Evolutionary conservation across 2,797 vertebrate genomes (phyloP).

Genomic region (Rhinichthys osculus): DNA sequence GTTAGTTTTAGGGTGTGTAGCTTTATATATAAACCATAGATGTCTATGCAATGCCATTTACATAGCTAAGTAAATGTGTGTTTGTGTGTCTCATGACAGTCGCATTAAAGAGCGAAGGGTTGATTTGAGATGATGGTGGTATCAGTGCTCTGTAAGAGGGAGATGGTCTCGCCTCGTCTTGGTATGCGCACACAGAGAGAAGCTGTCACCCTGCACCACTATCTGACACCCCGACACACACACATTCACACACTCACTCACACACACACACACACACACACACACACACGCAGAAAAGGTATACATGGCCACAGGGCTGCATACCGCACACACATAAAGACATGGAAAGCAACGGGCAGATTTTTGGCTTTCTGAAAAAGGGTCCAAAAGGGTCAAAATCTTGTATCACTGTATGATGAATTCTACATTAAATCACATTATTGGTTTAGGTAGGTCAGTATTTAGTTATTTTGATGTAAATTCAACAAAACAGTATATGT

Average conservation of each 20-base stretch:
- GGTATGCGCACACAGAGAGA: slow-evolving; percentile 35
- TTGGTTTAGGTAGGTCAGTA: background rate
- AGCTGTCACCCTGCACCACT: slow-evolving; percentile 30
- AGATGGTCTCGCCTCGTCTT: slow-evolving; percentile 42
- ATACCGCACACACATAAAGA: background rate
- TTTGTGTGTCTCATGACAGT: slow-evolving; percentile 13
- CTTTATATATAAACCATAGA: background rate
- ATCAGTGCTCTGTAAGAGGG: slow-evolving; percentile 28
- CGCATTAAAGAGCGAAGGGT: slow-evolving; percentile 18
- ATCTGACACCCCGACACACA: slow-evolving; percentile 56
- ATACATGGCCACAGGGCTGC: slow-evolving; percentile 14
- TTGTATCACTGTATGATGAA: background rate
- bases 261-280: slow-evolving; percentile 37
- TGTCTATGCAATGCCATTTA: background rate
- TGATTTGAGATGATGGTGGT: slow-evolving; percentile 43
- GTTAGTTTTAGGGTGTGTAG: background rate
- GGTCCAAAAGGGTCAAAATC: background rate
- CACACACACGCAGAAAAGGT: background rate
- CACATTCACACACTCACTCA: slow-evolving; percentile 68
- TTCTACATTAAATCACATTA: background rate
- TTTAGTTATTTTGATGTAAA: background rate
- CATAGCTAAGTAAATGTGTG: slow-evolving; percentile 2
- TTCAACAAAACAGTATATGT: background rate
- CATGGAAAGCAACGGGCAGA: slow-evolving; percentile 17
- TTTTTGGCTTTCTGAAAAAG: background rate